phyloP scores from a whole-genome alignment of 2,797 vertebrate genomes.

The Vespertilio murinus region DNA sequence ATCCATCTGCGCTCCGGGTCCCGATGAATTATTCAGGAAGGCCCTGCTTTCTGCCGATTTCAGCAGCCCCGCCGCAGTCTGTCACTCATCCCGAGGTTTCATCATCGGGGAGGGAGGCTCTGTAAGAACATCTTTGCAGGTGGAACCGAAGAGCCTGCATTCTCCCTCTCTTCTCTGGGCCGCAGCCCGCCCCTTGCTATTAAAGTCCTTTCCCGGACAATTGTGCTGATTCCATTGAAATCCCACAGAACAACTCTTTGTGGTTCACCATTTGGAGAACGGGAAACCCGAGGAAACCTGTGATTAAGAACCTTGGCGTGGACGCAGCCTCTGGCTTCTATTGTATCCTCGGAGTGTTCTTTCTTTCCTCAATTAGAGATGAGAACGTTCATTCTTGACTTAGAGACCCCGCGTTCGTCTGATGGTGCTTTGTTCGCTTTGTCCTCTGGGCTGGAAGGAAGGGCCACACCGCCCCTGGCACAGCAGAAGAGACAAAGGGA shows the following conservation, averaged over 20 bases:
- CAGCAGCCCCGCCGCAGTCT: slow-evolving; percentile 76
- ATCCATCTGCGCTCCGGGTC: slow-evolving; percentile 76
- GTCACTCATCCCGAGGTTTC: slow-evolving; percentile 73
- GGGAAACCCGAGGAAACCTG: slow-evolving; percentile 70
- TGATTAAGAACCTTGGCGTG: slow-evolving; percentile 67
- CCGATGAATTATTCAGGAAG: slow-evolving; percentile 81
- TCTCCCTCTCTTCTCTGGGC: slow-evolving; percentile 66
- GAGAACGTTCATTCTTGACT: slow-evolving; percentile 69
- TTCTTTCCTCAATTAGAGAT: slow-evolving; percentile 65
- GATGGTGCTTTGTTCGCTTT: slow-evolving; percentile 20
- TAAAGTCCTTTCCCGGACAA: slow-evolving; percentile 79
- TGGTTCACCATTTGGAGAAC: slow-evolving; percentile 63
- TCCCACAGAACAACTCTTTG: slow-evolving; percentile 74
- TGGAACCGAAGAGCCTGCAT: slow-evolving; percentile 71
- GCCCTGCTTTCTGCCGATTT: slow-evolving; percentile 81
- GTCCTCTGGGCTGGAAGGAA: slow-evolving; percentile 25
- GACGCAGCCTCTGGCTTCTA: slow-evolving; percentile 41
- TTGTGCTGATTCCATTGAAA: slow-evolving; percentile 81
- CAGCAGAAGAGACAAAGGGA: not conserved
- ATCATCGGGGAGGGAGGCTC: slow-evolving; percentile 75
- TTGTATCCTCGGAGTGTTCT: slow-evolving; percentile 36
- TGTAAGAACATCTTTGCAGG: slow-evolving; percentile 75
- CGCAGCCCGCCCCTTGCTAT: slow-evolving; percentile 74
- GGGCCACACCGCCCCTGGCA: not conserved
- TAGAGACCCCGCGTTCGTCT: slow-evolving; percentile 3